Conservation (phyloP, 2,113 vertebrate species). For the Pelvicachromis taeniatus region DNA sequence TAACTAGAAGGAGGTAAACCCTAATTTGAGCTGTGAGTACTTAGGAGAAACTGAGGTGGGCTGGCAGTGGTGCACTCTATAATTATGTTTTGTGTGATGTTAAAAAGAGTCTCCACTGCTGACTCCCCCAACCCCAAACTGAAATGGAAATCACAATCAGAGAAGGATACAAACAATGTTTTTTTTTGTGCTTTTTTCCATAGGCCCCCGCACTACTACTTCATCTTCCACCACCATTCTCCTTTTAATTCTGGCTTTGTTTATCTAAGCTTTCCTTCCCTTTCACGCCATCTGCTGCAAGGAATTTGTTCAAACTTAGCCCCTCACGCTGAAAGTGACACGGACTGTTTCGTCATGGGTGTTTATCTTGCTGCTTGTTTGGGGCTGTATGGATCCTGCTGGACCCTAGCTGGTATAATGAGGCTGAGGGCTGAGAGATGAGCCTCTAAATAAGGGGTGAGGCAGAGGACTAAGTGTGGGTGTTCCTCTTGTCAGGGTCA, state of each 20-base stretch:
- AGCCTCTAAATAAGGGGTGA: constrained; percentile 46
- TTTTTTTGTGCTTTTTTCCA: constrained; percentile 19
- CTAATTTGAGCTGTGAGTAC: constrained; percentile 70
- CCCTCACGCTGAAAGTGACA: constrained; percentile 24
- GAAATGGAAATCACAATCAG: constrained; percentile 50
- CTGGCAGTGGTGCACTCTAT: constrained; percentile 48
- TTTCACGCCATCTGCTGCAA: constrained; percentile 26
- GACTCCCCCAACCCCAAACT: constrained; percentile 51
- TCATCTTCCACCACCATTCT: not conserved
- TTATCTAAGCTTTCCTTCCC: constrained; percentile 17
- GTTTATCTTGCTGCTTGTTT: constrained; percentile 40
- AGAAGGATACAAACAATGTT: constrained; percentile 4
- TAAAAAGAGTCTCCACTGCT: constrained; percentile 50
- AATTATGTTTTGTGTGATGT: constrained; percentile 64
- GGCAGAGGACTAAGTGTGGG: constrained; percentile 44
- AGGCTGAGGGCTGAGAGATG: constrained; percentile 46
- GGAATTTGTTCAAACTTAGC: constrained; percentile 39
- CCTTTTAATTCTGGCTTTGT: constrained; percentile 24
- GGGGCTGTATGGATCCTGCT: not conserved
- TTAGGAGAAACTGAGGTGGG: constrained; percentile 65
- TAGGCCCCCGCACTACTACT: constrained; percentile 1
- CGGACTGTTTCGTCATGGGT: constrained; percentile 28
- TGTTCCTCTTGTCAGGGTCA: constrained; percentile 60
- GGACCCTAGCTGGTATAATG: constrained; percentile 22
- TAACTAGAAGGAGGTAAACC: constrained; percentile 58